phyloP scores from a whole-genome alignment of 2,888 invertebrate species.

The Eucera pruinosa region DNA sequence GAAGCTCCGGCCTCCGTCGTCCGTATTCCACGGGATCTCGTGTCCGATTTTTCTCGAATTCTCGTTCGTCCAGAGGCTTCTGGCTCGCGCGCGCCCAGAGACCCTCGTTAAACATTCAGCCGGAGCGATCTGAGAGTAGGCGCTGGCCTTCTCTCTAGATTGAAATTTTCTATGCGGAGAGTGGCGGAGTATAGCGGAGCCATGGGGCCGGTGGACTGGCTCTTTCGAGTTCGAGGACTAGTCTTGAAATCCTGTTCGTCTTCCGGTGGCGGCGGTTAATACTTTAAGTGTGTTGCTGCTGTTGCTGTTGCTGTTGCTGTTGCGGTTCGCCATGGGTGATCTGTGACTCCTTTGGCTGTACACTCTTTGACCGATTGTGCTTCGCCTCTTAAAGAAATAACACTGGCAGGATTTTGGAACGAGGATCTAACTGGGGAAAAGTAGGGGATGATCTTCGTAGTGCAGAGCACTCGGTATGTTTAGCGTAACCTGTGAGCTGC shows the following conservation, averaged over 20 bases:
- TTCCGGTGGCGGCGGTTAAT: constrained; percentile 47
- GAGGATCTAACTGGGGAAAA: too few species aligned
- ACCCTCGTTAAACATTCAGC: constrained; percentile 83
- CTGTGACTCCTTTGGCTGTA: neutral
- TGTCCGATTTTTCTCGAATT: constrained; percentile 46
- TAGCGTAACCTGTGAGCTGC: too few species aligned
- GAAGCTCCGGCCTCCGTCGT: constrained; percentile 50
- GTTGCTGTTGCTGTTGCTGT: constrained; percentile 25
- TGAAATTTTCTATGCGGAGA: constrained; percentile 84
- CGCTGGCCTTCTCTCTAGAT: constrained; percentile 71
- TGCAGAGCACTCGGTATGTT: too few species aligned
- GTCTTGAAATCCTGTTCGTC: constrained; percentile 19
- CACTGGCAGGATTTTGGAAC: too few species aligned
- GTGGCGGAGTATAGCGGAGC: too few species aligned
- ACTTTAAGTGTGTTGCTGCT: constrained; percentile 38
- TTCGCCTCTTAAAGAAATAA: too few species aligned
- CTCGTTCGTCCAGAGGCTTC: constrained; percentile 37
- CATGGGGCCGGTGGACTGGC: neutral
- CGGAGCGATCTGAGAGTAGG: constrained; percentile 81
- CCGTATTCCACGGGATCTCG: constrained; percentile 29
- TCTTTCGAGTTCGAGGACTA: constrained; percentile 14
- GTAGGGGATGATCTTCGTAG: too few species aligned
- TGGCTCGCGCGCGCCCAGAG: constrained; percentile 62
- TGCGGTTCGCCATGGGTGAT: constrained; percentile 1
- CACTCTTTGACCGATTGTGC: too few species aligned